Evolutionary conservation across 2,888 invertebrate genomes (phyloP), one percentile per base, ranked within the genome.

Genomic region (Spilosoma lubricipeda): DNA sequence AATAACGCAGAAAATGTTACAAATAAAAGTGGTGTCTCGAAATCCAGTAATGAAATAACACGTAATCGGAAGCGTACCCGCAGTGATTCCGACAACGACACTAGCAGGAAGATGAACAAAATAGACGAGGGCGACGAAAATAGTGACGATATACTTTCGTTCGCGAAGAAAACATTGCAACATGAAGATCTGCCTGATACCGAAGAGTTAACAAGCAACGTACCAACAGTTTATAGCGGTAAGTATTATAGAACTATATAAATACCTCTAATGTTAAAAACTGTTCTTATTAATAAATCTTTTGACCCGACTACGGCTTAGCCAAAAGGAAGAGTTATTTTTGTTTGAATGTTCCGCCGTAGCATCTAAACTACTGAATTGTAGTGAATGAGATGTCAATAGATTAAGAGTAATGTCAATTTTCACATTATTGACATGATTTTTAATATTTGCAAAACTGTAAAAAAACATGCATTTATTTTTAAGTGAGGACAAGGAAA

Each of bases 121-220:
- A 93, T 93, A 48, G 90, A 91, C 65, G 93, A 94, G 79, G 84
- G 76, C 15, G 88, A 91, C 42, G 91, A 91, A 80, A 80, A 81
- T 73, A 42, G 67, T 71, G 74, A 79, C 59, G 94, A 95, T 79
- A 93, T 95, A 52, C 77, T 95, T 65, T 91, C 92, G n/a, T 95
- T 95, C 77, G 95, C 94, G 18, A 95, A 93, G 87, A 93, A 92
- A 82, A 95, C 95, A 0, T 83, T 95, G 5, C 91, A 94, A 75
- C 91, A 90, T 5, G 90, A 89, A 2, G 92, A 94, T 66, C 76
- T 93, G 63, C 94, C 95, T 0, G 93, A 95, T 64, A 93, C 93
- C 63, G 95, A 95, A 76, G 94, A 95, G 67, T 91, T 94, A 74
- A 82, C 93, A 56, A 88, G 81, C 66, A 87, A 86, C 71, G 87